These are phyloP conservation scores for Eublepharis macularius DNA, from an alignment of 2,113 vertebrate genomes.

Conservation along the genomic window DNA sequence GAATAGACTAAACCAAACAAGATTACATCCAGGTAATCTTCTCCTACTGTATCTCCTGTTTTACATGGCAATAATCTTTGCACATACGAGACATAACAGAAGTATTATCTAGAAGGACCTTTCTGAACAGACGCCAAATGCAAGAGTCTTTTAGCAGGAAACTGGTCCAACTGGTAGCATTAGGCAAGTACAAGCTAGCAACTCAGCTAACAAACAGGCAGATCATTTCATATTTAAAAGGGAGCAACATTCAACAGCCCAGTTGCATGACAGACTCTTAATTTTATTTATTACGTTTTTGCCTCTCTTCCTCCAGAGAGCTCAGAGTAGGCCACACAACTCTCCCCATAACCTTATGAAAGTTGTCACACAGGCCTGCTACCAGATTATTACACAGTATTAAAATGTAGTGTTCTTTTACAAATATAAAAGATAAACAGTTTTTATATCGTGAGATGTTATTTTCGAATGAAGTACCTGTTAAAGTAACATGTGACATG, in stretches of 20 bases:
- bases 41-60: not conserved
- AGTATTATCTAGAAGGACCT: not conserved
- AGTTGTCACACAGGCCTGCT: not conserved
- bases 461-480: too few relatives aligned
- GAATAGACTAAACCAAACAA: not conserved
- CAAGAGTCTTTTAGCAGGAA: not conserved
- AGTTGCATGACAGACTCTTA: not conserved
- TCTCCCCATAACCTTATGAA: not conserved
- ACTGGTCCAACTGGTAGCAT: not conserved
- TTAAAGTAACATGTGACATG: too few relatives aligned
- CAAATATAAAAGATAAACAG: too few relatives aligned
- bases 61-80: conserved; percentile 6
- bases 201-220: not conserved
- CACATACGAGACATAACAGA: conserved; percentile 3
- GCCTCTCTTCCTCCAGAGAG: not conserved
- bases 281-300: not conserved
- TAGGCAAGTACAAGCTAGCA: conserved; percentile 2
- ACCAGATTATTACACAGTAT: too few relatives aligned
- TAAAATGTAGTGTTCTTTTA: too few relatives aligned
- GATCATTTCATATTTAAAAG: not conserved
- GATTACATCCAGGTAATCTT: conserved; percentile 16
- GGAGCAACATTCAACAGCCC: not conserved
- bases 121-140: not conserved
- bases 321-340: not conserved
- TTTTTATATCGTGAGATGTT: too few relatives aligned